Conservation (phyloP, 2,888 invertebrate species). For the Platypus cylindrus region DNA sequence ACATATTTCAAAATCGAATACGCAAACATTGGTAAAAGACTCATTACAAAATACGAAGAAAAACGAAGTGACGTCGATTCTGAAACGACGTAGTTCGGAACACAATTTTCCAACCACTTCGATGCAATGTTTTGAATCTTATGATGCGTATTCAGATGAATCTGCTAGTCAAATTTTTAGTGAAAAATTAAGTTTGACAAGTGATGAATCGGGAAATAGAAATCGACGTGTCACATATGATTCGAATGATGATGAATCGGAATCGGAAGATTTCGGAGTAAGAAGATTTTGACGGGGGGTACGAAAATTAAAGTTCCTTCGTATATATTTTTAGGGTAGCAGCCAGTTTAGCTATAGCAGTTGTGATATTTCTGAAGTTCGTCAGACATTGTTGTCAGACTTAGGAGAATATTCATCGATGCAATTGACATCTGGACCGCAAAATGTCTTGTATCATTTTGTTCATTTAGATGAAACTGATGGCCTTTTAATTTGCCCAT, state of each 20-base stretch:
- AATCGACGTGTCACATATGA: slow-evolving; percentile 46
- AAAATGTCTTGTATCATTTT: slow-evolving; percentile 64
- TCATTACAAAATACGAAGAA: slow-evolving; percentile 17
- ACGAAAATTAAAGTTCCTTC: too few relatives aligned
- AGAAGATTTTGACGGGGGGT: too few relatives aligned
- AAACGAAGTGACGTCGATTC: slow-evolving; percentile 39
- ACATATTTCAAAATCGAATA: slow-evolving; percentile 8
- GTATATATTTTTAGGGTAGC: slow-evolving; percentile 51
- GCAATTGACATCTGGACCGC: slow-evolving; percentile 53
- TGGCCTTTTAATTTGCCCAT: slow-evolving; percentile 57
- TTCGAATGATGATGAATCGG: slow-evolving; percentile 62
- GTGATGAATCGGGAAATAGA: slow-evolving; percentile 54
- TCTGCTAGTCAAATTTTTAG: slow-evolving; percentile 55
- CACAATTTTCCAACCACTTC: slow-evolving; percentile 37
- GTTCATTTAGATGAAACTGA: slow-evolving; percentile 58
- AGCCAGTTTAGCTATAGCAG: slow-evolving; percentile 50
- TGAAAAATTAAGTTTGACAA: slow-evolving; percentile 48
- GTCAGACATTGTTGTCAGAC: slow-evolving; percentile 59
- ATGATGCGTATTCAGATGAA: slow-evolving; percentile 51
- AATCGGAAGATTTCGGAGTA: slow-evolving; percentile 55
- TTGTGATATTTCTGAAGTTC: slow-evolving; percentile 55
- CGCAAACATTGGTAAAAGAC: slow-evolving; percentile 7
- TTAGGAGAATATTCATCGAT: slow-evolving; percentile 48
- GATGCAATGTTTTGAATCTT: slow-evolving; percentile 35
- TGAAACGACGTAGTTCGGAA: slow-evolving; percentile 43